Evolutionary conservation across 2,888 invertebrate genomes (phyloP).

Genomic region (Ellobium chinense): DNA sequence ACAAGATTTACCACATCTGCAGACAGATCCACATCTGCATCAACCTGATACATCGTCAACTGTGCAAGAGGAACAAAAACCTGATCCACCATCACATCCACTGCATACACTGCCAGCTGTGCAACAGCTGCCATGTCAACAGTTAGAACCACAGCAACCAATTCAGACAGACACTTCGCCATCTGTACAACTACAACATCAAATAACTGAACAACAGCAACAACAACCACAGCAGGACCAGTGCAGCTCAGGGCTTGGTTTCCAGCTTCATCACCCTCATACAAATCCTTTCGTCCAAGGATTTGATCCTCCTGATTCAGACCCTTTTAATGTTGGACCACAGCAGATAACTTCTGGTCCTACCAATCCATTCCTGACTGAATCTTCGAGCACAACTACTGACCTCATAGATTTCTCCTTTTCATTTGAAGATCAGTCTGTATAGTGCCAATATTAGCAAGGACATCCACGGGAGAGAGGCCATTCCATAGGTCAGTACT

Average conservation of each 20-base stretch:
- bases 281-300: conserved; percentile 25
- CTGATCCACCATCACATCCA: no score
- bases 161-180: no score
- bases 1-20: no score
- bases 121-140: no score
- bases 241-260: no score
- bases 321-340: not conserved
- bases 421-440: conserved; percentile 6
- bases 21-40: no score
- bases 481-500: conserved; percentile 7
- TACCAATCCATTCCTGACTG: conserved; percentile 21
- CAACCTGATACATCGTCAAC: no score
- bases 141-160: no score
- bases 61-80: no score
- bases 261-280: no score
- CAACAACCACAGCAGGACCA: not conserved
- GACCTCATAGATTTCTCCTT: conserved; percentile 30
- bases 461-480: not conserved
- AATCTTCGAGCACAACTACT: not conserved
- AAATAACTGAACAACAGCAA: not conserved
- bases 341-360: not conserved
- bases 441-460: not conserved
- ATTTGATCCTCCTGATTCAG: not conserved
- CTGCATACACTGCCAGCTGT: no score
- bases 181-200: no score